These are phyloP conservation scores for Trachemys scripta DNA, from an alignment of 2,113 vertebrate genomes.

Conservation along the genomic window DNA sequence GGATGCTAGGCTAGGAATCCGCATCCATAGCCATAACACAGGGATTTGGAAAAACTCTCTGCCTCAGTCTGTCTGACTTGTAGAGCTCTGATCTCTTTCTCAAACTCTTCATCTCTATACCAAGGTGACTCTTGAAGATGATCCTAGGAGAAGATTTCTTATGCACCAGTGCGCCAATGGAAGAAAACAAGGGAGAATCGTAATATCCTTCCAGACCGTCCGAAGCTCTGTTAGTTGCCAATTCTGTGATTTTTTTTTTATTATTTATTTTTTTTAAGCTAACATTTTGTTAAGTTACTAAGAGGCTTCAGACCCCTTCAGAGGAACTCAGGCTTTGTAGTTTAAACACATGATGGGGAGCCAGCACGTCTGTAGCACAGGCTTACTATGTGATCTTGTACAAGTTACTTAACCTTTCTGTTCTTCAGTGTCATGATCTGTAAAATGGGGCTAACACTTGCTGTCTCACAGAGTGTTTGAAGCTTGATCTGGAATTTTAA, in stretches of 20 bases:
- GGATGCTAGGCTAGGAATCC: background rate
- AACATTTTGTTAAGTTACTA: background rate
- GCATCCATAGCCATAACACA: background rate
- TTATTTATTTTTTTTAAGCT: background rate
- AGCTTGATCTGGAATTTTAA: background rate
- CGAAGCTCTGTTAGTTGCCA: background rate
- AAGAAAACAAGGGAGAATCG: rapidly evolving
- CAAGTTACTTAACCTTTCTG: background rate
- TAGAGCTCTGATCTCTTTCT: background rate
- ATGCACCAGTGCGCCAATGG: background rate
- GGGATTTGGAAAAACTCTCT: background rate
- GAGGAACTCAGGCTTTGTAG: background rate
- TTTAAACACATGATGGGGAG: background rate
- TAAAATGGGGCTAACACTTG: background rate
- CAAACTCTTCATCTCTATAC: background rate
- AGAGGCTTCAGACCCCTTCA: background rate
- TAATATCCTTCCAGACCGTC: background rate
- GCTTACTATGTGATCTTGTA: background rate
- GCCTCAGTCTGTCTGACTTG: background rate
- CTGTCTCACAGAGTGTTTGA: background rate
- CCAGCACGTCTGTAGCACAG: background rate
- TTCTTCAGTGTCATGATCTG: background rate
- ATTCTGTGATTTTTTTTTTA: background rate
- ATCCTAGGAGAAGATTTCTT: background rate
- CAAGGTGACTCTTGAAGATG: constrained; percentile 14